Conservation (phyloP, 2,888 invertebrate species). For the Tanypteryx hageni region DNA sequence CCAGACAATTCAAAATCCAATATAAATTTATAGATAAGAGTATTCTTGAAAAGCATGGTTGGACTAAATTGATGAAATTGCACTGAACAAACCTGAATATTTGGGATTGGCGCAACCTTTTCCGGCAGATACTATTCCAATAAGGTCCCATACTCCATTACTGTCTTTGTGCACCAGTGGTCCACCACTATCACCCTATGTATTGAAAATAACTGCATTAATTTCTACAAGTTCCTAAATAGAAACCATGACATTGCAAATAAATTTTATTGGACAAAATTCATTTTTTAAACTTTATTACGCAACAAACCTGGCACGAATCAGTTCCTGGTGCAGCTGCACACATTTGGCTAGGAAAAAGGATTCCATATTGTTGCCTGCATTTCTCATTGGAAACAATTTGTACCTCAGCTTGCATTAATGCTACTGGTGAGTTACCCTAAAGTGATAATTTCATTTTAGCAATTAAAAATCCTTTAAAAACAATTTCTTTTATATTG, state of each 20-base stretch:
- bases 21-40: too few relatives aligned
- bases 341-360: constrained; percentile 24
- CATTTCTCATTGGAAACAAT: constrained; percentile 35
- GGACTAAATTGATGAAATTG: too few relatives aligned
- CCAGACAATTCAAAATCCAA: too few relatives aligned
- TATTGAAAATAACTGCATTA: too few relatives aligned
- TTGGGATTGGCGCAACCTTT: constrained; percentile 42
- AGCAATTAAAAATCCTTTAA: too few relatives aligned
- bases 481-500: too few relatives aligned
- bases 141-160: constrained; percentile 39
- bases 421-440: constrained; percentile 10
- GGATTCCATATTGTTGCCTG: constrained; percentile 16
- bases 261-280: background rate
- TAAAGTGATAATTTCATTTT: background rate
- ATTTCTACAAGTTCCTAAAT: background rate
- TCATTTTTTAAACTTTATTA: background rate
- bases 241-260: background rate
- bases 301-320: constrained; percentile 34
- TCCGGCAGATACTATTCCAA: constrained; percentile 35
- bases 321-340: constrained; percentile 49
- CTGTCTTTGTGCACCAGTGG: constrained; percentile 1
- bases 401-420: constrained; percentile 44
- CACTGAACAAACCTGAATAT: constrained; percentile 3
- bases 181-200: constrained; percentile 44
- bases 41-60: too few relatives aligned